Evolutionary conservation across 1,140 invertebrate genomes (phyloP).

Genomic region (Heliconius hermathena): DNA sequence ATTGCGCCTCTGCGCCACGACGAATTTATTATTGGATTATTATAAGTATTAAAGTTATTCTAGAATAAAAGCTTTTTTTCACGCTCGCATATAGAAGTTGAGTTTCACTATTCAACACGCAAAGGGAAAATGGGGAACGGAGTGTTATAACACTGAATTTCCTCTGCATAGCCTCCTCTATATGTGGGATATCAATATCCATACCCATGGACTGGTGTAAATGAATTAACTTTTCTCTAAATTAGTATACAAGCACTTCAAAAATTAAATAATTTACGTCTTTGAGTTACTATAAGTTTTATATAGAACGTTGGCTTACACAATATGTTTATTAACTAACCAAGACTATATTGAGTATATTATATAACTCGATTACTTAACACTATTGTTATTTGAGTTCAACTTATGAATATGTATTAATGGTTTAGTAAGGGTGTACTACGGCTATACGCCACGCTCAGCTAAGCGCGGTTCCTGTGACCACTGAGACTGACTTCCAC

Average conservation of each 20-base stretch:
- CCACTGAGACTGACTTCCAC: conserved; percentile 15
- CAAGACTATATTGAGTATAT: background rate
- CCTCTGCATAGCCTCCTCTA: background rate
- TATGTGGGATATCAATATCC: background rate
- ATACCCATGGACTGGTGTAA: background rate
- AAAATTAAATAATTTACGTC: background rate
- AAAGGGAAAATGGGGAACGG: background rate
- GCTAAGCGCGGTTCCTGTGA: conserved; percentile 53
- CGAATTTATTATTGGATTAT: background rate
- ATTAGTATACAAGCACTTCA: background rate
- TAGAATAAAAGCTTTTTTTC: background rate
- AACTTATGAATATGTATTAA: conserved; percentile 31
- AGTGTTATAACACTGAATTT: background rate
- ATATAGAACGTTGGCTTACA: too few relatives aligned
- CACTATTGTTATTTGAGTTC: conserved; percentile 18
- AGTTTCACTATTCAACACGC: background rate
- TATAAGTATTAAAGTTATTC: background rate
- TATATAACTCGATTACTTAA: conserved; percentile 20
- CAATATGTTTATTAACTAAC: background rate
- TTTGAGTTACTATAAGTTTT: background rate
- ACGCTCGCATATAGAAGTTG: background rate
- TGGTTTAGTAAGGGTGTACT: conserved; percentile 29
- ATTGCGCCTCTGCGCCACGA: too few relatives aligned
- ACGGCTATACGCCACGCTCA: conserved; percentile 47
- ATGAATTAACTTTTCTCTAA: background rate